phyloP scores from a whole-genome alignment of 1,140 invertebrate species.

The Drosophila ogumai region DNA sequence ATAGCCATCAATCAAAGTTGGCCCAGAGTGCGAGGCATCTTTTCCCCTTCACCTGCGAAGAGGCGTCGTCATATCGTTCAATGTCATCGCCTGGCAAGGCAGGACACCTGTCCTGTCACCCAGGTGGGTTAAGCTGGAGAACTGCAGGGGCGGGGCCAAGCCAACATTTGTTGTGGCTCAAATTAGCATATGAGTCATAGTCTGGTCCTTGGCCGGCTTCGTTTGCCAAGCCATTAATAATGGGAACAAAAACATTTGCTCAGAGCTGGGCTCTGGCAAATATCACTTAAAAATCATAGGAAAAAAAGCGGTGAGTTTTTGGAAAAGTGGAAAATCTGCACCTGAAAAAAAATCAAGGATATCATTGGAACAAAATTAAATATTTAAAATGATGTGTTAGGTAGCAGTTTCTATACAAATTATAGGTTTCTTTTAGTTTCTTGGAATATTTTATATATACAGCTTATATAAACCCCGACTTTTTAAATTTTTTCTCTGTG shows the following conservation, averaged over 20 bases:
- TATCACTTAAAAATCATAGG: conserved; percentile 60
- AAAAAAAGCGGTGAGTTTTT: conserved; percentile 6
- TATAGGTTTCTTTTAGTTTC: no score
- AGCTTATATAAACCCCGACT: no score
- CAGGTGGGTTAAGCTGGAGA: conserved; percentile 28
- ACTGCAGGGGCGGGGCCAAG: conserved; percentile 6
- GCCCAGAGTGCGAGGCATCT: not conserved
- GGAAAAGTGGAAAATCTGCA: conserved; percentile 25
- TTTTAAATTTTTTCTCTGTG: not conserved
- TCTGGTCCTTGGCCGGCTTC: conserved; percentile 9
- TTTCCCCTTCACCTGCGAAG: conserved; percentile 14
- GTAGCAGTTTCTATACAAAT: not conserved
- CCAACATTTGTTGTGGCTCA: conserved; percentile 56
- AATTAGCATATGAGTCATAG: conserved; percentile 80
- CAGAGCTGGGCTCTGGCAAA: conserved; percentile 52
- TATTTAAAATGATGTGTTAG: not conserved
- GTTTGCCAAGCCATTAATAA: conserved; percentile 76
- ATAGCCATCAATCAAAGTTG: conserved; percentile 56
- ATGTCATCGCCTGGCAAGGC: conserved; percentile 55
- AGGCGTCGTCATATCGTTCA: conserved; percentile 56
- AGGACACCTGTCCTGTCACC: conserved; percentile 50
- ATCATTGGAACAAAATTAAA: not conserved
- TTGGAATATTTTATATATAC: not conserved
- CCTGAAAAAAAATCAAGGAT: not conserved
- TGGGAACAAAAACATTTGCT: conserved; percentile 43